phyloP scores from a whole-genome alignment of 1,140 invertebrate genomes.

The Daktulosphaira vitifoliae region DNA sequence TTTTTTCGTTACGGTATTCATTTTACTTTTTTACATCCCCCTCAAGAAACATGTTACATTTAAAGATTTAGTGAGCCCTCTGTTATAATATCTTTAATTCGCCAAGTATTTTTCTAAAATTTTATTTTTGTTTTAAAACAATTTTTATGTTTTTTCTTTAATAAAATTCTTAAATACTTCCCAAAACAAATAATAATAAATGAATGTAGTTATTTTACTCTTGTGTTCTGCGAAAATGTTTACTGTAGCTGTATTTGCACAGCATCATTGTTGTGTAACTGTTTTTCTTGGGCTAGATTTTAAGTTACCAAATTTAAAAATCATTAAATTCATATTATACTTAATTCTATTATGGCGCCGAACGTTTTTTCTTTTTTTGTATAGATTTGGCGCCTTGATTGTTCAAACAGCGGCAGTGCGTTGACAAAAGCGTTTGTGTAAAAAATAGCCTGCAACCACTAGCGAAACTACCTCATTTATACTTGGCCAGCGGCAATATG shows the following conservation, averaged over 20 bases:
- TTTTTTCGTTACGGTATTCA: slow-evolving; percentile 4
- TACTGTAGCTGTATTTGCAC: too few species aligned
- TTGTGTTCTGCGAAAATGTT: too few species aligned
- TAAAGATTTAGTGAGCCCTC: background rate
- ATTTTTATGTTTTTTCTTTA: too few species aligned
- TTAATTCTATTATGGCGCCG: slow-evolving; percentile 20
- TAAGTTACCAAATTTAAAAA: slow-evolving; percentile 13
- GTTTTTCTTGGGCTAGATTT: slow-evolving; percentile 6
- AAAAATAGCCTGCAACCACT: slow-evolving; percentile 10
- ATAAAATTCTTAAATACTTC: too few species aligned
- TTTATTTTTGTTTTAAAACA: too few species aligned
- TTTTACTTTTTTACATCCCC: background rate
- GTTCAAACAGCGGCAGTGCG: background rate
- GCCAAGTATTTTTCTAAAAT: too few species aligned
- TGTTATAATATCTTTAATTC: background rate
- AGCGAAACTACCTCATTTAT: background rate
- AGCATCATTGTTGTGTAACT: slow-evolving; percentile 10
- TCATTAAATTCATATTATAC: slow-evolving; percentile 1
- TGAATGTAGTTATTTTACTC: too few species aligned
- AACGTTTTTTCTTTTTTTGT: slow-evolving; percentile 1
- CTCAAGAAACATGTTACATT: background rate
- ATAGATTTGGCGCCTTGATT: slow-evolving; percentile 19
- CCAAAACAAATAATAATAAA: too few species aligned
- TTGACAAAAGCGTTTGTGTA: background rate
- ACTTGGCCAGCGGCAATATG: too few species aligned